Evolutionary conservation across 2,888 invertebrate genomes (phyloP).

Genomic region (Pandemis corylana): DNA sequence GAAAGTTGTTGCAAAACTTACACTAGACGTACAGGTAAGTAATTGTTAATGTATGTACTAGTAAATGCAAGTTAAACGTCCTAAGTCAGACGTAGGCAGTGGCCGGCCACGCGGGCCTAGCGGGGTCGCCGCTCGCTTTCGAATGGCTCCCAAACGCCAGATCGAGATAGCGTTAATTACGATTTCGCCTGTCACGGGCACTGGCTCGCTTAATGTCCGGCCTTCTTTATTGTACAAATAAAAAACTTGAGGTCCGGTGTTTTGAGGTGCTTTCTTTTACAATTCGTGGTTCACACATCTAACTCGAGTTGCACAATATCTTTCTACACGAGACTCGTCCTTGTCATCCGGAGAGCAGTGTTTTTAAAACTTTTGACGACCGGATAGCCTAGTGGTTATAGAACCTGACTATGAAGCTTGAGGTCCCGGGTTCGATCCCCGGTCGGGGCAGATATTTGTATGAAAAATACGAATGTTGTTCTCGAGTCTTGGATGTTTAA

Average conservation of each 20-base stretch:
- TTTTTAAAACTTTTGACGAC: no score
- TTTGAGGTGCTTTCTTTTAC: conserved; percentile 38
- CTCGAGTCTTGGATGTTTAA: no score
- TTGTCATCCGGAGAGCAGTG: no score
- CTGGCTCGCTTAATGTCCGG: conserved; percentile 78
- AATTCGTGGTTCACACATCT: not conserved
- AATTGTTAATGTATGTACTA: no score
- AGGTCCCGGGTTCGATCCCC: no score
- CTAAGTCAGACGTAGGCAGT: not conserved
- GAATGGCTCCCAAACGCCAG: conserved; percentile 48
- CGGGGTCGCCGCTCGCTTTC: conserved; percentile 63
- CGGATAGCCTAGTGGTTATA: no score
- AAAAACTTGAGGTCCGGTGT: conserved; percentile 46
- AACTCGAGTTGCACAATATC: not conserved
- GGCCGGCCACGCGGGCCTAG: conserved; percentile 20
- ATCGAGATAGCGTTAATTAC: conserved; percentile 76
- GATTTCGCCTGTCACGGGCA: conserved; percentile 80
- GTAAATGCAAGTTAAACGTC: not conserved
- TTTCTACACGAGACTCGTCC: no score
- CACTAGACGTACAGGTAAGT: no score
- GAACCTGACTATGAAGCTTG: no score
- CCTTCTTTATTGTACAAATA: conserved; percentile 66
- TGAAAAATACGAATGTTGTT: no score
- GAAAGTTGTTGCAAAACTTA: no score
- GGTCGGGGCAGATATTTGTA: no score